phyloP scores from a whole-genome alignment of 2,888 invertebrate species.

The Cataglyphis cursor region DNA sequence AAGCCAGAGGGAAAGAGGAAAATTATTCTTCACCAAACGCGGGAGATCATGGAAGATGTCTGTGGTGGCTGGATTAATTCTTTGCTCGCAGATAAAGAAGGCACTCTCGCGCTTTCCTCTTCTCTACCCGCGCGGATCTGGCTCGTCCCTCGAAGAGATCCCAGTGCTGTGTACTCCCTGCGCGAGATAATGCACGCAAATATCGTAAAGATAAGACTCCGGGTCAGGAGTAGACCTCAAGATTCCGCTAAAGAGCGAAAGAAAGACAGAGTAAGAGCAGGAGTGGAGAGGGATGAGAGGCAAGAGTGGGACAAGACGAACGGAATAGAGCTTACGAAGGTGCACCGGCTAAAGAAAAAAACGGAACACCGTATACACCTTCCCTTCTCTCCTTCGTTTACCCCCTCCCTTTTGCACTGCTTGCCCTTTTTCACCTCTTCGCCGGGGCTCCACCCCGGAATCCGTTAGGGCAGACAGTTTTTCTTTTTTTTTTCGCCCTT shows the following conservation, averaged over 20 bases:
- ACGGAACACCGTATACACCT: conserved; percentile 74
- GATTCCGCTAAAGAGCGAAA: conserved; percentile 35
- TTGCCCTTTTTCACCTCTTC: conserved; percentile 70
- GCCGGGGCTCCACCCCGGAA: conserved; percentile 77
- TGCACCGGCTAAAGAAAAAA: conserved; percentile 64
- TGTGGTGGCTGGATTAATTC: conserved; percentile 70
- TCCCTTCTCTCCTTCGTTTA: conserved; percentile 45
- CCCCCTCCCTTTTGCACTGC: conserved; percentile 48
- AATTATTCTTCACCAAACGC: conserved; percentile 44
- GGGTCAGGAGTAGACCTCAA: conserved; percentile 49
- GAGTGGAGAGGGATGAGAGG: conserved; percentile 7
- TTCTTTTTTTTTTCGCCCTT: conserved; percentile 68
- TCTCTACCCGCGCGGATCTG: conserved; percentile 41
- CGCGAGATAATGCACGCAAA: conserved; percentile 85
- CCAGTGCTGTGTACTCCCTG: conserved; percentile 77
- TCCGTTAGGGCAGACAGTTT: conserved; percentile 83
- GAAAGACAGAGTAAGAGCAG: conserved; percentile 15
- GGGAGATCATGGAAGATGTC: conserved; percentile 53
- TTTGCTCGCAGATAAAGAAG: conserved; percentile 64
- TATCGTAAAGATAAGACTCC: conserved; percentile 85
- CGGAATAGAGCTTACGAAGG: conserved; percentile 47
- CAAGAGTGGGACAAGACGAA: conserved; percentile 21
- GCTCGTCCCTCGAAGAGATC: conserved; percentile 64
- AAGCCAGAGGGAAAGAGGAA: not conserved
- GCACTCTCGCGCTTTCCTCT: conserved; percentile 39